These are phyloP conservation scores for Rhaphigaster nebulosa DNA, from an alignment of 2,888 invertebrate genomes.

Conservation along the genomic window DNA sequence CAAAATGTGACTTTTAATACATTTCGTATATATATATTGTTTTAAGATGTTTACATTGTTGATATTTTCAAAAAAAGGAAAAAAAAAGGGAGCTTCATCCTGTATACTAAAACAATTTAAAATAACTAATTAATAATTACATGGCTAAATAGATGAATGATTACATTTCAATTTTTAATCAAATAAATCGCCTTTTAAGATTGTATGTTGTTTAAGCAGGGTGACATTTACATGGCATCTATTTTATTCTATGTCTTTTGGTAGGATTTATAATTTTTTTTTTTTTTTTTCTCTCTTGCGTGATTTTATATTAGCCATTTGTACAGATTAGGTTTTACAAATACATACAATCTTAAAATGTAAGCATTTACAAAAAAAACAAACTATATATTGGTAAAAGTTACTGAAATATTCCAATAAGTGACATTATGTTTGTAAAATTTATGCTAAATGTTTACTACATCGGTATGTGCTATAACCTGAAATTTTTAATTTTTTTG, in stretches of 20 bases:
- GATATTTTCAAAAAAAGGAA: slow-evolving; percentile 56
- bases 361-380: slow-evolving; percentile 45
- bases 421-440: slow-evolving; percentile 56
- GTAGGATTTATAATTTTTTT: slow-evolving; percentile 35
- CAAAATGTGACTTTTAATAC: slow-evolving; percentile 61
- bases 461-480: slow-evolving; percentile 54
- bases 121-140: slow-evolving; percentile 60
- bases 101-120: slow-evolving; percentile 62
- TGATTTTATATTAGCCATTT: slow-evolving; percentile 55
- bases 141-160: slow-evolving; percentile 61
- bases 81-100: slow-evolving; percentile 59
- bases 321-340: slow-evolving; percentile 61
- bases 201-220: slow-evolving; percentile 62
- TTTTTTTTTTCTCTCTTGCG: slow-evolving; percentile 25
- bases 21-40: slow-evolving; percentile 52
- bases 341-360: slow-evolving; percentile 61
- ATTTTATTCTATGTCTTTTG: slow-evolving; percentile 49
- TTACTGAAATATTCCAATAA: slow-evolving; percentile 56
- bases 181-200: slow-evolving; percentile 61
- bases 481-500: slow-evolving; percentile 52
- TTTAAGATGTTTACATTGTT: slow-evolving; percentile 61
- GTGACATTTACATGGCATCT: slow-evolving; percentile 59
- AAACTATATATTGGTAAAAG: slow-evolving; percentile 50
- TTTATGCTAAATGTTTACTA: slow-evolving; percentile 60
- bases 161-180: slow-evolving; percentile 58